Conservation (phyloP, 2,113 vertebrate genomes). For the Octodon degus region DNA sequence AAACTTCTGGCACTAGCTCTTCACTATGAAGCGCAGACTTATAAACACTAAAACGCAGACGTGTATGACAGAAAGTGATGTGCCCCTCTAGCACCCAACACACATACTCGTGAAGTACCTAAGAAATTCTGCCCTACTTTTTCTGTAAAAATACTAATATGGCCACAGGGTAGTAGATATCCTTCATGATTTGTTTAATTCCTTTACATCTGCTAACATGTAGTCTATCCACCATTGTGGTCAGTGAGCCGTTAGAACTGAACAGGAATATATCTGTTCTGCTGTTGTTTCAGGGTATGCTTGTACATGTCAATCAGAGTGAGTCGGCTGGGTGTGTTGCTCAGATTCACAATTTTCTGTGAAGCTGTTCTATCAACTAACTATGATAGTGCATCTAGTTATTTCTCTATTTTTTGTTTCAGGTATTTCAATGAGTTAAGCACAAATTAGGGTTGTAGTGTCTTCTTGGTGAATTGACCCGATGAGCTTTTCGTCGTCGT, state of each 20-base stretch:
- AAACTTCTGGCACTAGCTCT: background rate
- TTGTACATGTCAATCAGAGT: background rate
- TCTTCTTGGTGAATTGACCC: background rate
- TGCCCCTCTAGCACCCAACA: background rate
- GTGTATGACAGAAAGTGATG: background rate
- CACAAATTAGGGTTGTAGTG: background rate
- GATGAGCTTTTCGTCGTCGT: background rate
- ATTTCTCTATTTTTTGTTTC: background rate
- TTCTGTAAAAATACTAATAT: background rate
- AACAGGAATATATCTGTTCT: background rate
- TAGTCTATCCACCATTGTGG: background rate
- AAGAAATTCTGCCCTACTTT: background rate
- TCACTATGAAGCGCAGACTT: background rate
- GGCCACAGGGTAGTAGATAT: background rate
- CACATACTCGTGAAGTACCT: background rate
- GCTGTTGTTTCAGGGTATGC: background rate
- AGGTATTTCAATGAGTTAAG: background rate
- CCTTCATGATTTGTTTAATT: slow-evolving; percentile 2
- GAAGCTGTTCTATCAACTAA: background rate
- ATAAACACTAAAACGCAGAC: background rate
- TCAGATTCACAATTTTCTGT: background rate
- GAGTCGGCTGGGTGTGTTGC: background rate
- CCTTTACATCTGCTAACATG: background rate
- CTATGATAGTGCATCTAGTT: background rate
- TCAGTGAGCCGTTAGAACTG: background rate